Conservation (phyloP, 2,113 vertebrate species). For the Mastomys coucha region DNA sequence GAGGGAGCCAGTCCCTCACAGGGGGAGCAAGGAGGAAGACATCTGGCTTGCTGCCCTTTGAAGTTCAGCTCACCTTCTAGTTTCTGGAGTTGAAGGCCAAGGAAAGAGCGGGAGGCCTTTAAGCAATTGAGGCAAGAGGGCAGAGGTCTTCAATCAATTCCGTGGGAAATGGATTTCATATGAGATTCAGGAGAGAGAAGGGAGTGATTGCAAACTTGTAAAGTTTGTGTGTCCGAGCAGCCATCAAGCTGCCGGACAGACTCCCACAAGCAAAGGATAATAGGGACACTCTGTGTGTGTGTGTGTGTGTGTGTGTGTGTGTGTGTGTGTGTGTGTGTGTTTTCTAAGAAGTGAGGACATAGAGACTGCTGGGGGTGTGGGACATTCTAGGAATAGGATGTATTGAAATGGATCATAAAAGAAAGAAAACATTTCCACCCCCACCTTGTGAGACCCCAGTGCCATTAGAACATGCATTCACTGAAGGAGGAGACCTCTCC, state of each 20-base stretch:
- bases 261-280: neutral
- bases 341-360: constrained; percentile 46
- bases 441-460: constrained; percentile 51
- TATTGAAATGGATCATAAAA: constrained; percentile 30
- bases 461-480: neutral
- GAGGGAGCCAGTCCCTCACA: neutral
- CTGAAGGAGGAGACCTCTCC: neutral
- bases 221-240: constrained; percentile 19
- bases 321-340: no score
- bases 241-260: constrained; percentile 63
- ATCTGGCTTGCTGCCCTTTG: constrained; percentile 63
- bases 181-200: neutral
- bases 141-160: constrained; percentile 54
- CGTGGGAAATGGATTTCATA: constrained; percentile 66
- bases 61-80: constrained; percentile 56
- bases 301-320: no score
- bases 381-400: constrained; percentile 54
- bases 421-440: constrained; percentile 47
- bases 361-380: constrained; percentile 5
- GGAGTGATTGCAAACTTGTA: constrained; percentile 22
- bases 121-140: constrained; percentile 57
- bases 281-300: neutral
- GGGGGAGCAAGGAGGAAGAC: neutral
- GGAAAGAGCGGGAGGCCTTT: constrained; percentile 30
- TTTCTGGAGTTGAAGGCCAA: neutral